Evolutionary conservation across 1,140 invertebrate genomes (phyloP).

Genomic region (Bombus confusus): DNA sequence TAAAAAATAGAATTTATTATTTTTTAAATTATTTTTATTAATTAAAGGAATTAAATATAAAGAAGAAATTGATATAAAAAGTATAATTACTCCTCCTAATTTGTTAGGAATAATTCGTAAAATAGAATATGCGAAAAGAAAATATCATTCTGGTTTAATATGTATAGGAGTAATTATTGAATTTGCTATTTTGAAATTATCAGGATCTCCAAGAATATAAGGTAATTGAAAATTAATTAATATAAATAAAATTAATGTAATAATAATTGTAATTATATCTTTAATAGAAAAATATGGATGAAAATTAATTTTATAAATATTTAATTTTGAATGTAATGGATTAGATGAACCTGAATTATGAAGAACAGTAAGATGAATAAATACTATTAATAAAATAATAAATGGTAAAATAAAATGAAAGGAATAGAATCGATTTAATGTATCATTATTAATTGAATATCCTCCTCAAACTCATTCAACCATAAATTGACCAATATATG

Average conservation of each 20-base stretch:
- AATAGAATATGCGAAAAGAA: too few species aligned
- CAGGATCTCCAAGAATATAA: conserved; percentile 83
- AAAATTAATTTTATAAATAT: background rate
- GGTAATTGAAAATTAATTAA: background rate
- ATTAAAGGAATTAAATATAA: too few species aligned
- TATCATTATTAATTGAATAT: conserved; percentile 87
- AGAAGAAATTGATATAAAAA: too few species aligned
- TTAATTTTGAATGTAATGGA: conserved; percentile 84
- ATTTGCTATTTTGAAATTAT: conserved; percentile 84
- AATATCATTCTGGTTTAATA: too few species aligned
- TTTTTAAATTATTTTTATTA: too few species aligned
- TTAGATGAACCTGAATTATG: conserved; percentile 86
- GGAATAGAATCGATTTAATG: conserved; percentile 84
- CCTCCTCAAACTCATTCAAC: conserved; percentile 87
- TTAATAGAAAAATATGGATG: background rate
- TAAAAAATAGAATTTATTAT: too few species aligned
- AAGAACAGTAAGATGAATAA: conserved; percentile 85
- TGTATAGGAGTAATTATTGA: too few species aligned
- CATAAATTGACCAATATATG: conserved; percentile 84
- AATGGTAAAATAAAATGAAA: conserved; percentile 84
- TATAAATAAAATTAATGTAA: background rate
- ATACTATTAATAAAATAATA: conserved; percentile 84
- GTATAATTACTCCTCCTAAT: too few species aligned
- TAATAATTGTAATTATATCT: background rate
- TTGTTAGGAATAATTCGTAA: too few species aligned